Evolutionary conservation across 2,797 vertebrate species (phyloP).

Genomic region (Fundulus diaphanus): DNA sequence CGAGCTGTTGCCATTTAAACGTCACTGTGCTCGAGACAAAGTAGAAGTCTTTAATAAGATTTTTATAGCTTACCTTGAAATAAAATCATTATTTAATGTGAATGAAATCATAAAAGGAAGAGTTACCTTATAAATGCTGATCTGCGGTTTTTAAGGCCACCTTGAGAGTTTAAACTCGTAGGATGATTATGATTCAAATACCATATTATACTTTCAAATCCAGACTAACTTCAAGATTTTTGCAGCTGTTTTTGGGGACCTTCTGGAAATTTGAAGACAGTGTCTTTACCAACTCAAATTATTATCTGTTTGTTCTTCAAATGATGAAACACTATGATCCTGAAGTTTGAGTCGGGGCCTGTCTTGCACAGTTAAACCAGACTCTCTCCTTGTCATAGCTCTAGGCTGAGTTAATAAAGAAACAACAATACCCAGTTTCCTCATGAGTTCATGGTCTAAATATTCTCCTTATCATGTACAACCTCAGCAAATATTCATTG

Average conservation of each 20-base stretch:
- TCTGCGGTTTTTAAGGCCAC: neutral
- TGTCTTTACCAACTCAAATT: neutral
- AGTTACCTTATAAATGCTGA: neutral
- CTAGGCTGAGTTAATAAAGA: too few relatives aligned
- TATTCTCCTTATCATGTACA: too few relatives aligned
- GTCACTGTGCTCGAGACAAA: neutral
- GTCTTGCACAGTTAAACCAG: too few relatives aligned
- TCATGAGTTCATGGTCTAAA: too few relatives aligned
- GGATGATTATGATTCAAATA: neutral
- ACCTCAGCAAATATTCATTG: too few relatives aligned
- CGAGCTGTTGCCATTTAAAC: constrained; percentile 22
- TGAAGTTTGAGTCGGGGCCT: neutral
- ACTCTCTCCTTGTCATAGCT: too few relatives aligned
- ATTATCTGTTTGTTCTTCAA: neutral
- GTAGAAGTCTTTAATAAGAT: neutral
- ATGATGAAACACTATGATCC: neutral
- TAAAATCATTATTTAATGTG: neutral
- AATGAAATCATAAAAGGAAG: neutral
- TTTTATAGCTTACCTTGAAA: neutral
- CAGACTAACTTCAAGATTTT: neutral
- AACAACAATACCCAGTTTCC: too few relatives aligned
- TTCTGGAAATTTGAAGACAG: neutral
- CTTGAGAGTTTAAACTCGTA: neutral
- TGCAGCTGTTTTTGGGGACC: neutral
- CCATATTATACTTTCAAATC: neutral